phyloP scores from a whole-genome alignment of 2,113 vertebrate genomes.

The Thinocorus orbignyianus region DNA sequence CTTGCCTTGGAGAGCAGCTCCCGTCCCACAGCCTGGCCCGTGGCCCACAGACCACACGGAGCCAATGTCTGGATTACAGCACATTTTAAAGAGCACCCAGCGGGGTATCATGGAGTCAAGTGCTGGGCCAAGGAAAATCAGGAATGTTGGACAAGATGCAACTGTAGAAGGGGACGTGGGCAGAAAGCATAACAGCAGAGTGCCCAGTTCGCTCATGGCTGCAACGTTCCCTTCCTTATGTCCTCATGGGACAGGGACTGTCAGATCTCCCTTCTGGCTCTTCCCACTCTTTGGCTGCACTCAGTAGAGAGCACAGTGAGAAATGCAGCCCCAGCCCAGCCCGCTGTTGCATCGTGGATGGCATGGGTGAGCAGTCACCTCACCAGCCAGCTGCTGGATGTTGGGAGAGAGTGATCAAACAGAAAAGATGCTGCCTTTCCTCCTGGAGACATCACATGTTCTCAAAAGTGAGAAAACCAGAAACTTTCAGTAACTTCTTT shows the following conservation, averaged over 20 bases:
- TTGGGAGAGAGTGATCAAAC: not conserved
- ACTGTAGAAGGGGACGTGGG: not conserved
- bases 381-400: not conserved
- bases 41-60: rapidly evolving
- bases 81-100: not conserved
- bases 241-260: not conserved
- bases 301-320: rapidly evolving
- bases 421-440: not conserved
- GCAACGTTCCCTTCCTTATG: rapidly evolving
- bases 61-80: not conserved
- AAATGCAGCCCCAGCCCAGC: not conserved
- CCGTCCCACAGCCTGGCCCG: not conserved
- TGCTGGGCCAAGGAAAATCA: conserved; percentile 10
- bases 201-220: rapidly evolving
- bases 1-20: rapidly evolving
- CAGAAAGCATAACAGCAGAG: not conserved
- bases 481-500: not conserved
- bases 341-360: not conserved
- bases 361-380: not conserved
- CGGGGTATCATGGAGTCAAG: not conserved
- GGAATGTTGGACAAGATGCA: not conserved
- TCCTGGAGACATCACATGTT: not conserved
- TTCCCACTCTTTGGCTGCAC: not conserved
- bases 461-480: not conserved
- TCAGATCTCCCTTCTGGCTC: not conserved